A percentile compares a stretch with the other conserved stretches of the same genome.
These are phyloP conservation scores for Anthopleura sola DNA, from an alignment of 64 coral and sea anemone genomes.

Conservation along the genomic window DNA sequence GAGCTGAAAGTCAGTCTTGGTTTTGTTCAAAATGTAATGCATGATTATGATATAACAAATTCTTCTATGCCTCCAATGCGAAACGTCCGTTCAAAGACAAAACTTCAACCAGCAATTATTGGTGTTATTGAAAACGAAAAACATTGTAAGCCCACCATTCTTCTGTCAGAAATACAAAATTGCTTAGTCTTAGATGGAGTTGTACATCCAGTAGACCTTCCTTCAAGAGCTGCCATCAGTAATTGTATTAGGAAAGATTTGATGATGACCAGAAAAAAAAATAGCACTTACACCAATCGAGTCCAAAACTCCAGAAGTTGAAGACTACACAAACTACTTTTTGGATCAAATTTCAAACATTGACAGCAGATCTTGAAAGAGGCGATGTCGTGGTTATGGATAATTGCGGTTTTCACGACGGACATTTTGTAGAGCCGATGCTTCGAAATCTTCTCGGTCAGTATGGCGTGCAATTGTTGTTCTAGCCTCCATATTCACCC, in stretches of 20 bases:
- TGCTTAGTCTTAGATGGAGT: slow-evolving; percentile 23
- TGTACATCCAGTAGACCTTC: slow-evolving; percentile 15
- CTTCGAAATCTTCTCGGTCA: neutral
- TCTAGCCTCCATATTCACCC: neutral
- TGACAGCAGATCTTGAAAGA: neutral
- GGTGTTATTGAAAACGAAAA: neutral
- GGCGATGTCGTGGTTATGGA: slow-evolving; percentile 24
- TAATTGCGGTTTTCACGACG: slow-evolving; percentile 9
- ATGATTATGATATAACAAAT: slow-evolving; percentile 9
- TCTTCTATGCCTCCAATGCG: neutral
- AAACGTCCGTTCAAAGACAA: neutral
- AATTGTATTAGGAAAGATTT: slow-evolving; percentile 15
- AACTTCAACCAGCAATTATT: neutral
- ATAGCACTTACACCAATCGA: neutral
- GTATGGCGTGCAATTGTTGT: neutral
- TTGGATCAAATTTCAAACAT: slow-evolving; percentile 28
- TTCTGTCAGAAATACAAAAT: neutral
- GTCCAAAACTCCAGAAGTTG: neutral
- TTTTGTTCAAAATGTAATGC: neutral
- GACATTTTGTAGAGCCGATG: neutral
- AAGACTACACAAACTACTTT: neutral
- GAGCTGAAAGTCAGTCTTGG: neutral
- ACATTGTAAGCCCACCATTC: neutral
- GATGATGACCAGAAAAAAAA: slow-evolving; percentile 33
- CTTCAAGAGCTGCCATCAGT: neutral